Evolutionary conservation across 2,113 vertebrate genomes (phyloP).

Genomic region (Lycaon pictus): DNA sequence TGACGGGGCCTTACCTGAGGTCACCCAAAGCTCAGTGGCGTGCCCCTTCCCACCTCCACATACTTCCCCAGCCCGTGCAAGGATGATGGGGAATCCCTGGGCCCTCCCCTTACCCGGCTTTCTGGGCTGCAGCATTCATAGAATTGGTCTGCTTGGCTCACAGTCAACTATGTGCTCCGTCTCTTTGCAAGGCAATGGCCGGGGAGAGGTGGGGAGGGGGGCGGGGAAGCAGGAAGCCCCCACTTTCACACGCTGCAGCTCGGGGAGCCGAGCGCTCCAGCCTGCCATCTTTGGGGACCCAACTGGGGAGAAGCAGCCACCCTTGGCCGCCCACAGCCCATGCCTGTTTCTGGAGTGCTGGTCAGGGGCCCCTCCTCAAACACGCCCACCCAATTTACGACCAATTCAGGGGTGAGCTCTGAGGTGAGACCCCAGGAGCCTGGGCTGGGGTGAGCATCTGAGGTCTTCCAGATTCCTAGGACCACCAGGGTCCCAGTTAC

Average conservation of each 20-base stretch:
- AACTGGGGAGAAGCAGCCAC: neutral
- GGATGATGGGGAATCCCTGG: slow-evolving; percentile 51
- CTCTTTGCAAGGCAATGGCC: slow-evolving; percentile 81
- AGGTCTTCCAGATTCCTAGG: neutral
- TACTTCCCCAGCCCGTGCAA: accelerated
- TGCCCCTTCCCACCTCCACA: neutral
- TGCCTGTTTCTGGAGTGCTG: neutral
- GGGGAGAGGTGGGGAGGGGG: slow-evolving; percentile 72
- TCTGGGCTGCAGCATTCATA: slow-evolving; percentile 81
- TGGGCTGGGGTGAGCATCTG: neutral
- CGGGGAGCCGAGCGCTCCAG: neutral
- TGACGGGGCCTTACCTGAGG: neutral
- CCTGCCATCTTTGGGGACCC: neutral
- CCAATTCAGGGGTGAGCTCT: neutral
- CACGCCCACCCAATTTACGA: neutral
- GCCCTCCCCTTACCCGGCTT: slow-evolving; percentile 40
- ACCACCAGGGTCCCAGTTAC: neutral
- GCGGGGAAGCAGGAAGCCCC: slow-evolving; percentile 73
- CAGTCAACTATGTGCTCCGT: slow-evolving; percentile 83
- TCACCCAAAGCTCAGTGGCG: neutral
- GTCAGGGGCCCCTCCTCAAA: neutral
- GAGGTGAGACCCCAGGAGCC: neutral
- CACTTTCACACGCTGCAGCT: slow-evolving; percentile 61
- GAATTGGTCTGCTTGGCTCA: slow-evolving; percentile 85
- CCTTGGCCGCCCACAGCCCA: neutral